Evolutionary conservation across 1,140 invertebrate genomes (phyloP), one percentile per base, ranked within the genome.

Genomic region (Zaprionus taronus): DNA sequence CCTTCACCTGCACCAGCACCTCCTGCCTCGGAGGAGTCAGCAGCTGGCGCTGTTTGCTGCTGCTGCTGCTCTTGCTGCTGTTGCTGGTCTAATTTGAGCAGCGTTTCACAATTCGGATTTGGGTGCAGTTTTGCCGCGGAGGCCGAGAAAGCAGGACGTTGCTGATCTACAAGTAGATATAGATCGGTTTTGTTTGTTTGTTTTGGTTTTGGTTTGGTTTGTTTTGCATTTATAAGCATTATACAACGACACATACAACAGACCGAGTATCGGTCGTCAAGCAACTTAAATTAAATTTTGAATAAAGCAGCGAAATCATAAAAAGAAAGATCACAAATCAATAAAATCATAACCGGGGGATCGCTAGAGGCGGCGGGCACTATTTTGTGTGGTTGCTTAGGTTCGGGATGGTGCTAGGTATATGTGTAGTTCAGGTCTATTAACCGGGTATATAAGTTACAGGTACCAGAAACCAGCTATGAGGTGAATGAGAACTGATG

Each of bases 61-160:
- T 17, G 24, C 41, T 47, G 41, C 44, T 17, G 24, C 41, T 47
- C n/a, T 36, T 17, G 24, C n/a, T 47, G 41, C 28, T 26, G 24
- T 53, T 17, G 24, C 41, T 47, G 41, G 20, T 22, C 28, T 58
- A 53, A 38, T 67, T 89, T 91, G 75, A 79, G 74, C 72, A 79
- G 74, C 72, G 70, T 75, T 78, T 90, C 91, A 74, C 91, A 92
- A 56, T 91, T 83, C 34, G 85, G 84, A 82, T 92, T 92, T 83
- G 74, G 72, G 80, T 92, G 82, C 66, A 92, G 79, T 92, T 92
- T 92, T 66, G 91, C 81, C 81, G 77, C 82, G 58, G 92, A 93
- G 78, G 92, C 91, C 91, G 92, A 93, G 91, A 93, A 93, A 93
- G 92, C 92, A 93, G 92, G 92, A 93, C 91, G 85, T 81, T 89